phyloP scores from a whole-genome alignment of 2,888 invertebrate species.

The Dromius quadrimaculatus region DNA sequence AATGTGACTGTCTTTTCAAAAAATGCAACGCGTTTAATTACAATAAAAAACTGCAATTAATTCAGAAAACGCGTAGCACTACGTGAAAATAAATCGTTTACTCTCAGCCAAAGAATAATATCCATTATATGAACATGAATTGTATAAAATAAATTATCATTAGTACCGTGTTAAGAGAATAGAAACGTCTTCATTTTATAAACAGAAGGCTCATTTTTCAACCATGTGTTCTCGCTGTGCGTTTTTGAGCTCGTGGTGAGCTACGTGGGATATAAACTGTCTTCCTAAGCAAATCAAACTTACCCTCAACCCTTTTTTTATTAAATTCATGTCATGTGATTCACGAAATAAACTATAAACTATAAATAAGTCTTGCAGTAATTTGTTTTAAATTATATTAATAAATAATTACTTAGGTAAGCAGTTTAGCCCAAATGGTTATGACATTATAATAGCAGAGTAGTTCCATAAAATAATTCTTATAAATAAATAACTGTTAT shows the following conservation, averaged over 20 bases:
- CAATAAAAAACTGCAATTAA: slow-evolving; percentile 43
- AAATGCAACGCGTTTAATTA: slow-evolving; percentile 43
- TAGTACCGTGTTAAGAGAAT: slow-evolving; percentile 64
- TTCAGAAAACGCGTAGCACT: slow-evolving; percentile 25
- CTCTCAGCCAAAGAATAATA: slow-evolving; percentile 34
- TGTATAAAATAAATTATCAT: slow-evolving; percentile 63
- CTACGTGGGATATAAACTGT: no score
- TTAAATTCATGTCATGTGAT: no score
- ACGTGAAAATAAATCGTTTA: slow-evolving; percentile 34
- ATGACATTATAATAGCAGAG: slow-evolving; percentile 25
- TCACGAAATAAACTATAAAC: no score
- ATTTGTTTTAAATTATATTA: slow-evolving; percentile 28
- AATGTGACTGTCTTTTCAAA: no score
- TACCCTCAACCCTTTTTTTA: no score
- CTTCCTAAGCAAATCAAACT: no score
- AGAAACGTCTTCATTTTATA: slow-evolving; percentile 64
- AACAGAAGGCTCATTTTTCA: slow-evolving; percentile 63
- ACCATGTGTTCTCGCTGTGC: slow-evolving; percentile 57
- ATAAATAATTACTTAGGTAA: slow-evolving; percentile 22
- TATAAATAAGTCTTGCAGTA: no score
- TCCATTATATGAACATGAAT: slow-evolving; percentile 60
- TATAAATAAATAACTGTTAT: slow-evolving; percentile 37
- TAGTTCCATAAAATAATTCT: slow-evolving; percentile 33
- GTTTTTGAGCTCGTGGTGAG: no score
- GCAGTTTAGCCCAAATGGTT: slow-evolving; percentile 8